Base-by-base conservation (phyloP, 92 coral and sea anemone species). In the Parazoanthus atlanticus region DNA sequence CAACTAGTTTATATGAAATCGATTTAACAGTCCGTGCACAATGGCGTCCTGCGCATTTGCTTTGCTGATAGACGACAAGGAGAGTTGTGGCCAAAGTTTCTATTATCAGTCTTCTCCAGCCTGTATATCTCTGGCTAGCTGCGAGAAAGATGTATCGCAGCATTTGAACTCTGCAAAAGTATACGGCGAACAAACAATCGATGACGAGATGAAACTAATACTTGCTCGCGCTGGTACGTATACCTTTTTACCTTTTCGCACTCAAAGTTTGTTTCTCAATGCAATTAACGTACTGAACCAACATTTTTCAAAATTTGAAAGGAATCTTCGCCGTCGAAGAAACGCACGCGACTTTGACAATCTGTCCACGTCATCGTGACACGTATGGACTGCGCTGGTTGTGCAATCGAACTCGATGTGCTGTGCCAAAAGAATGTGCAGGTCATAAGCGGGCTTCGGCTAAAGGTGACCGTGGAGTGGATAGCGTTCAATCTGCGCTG, bases 361-460 rank as follows among this genome's bases (percentile, higher is more conserved):
- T 79, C 46, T 79, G 84, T 70, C 84, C 84, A 79, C 84, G 70
- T 79, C 84, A 79, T 46, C 41, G 84, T 17, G 84, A 79, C 29
- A 52, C 13, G 10, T 78, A 78, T 78, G 81, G 81, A 16, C 29
- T 78, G 19, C 81, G 81, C 32, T 78, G 81, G 81, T 40, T 43
- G 56, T 40, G 81, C 64, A 78, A 78, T 64, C 52, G 81, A 43
- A 40, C 61, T 25, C 81, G 81, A 6, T 78, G 81, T 78, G 52
- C 81, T 11, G 31, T 78, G 17, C 81, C 81, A 5, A 41, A 11
- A n/a, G 64, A 78, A 15, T 78, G 52, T 15, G 12, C 8, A 78
- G 81, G 58, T 1, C 81, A 43, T 47, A 9, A 6, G 2, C 30
- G 19, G 2, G 81, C 8, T 41, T 23, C 81, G 32, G 56, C 81